A percentile compares a stretch with the other conserved stretches of the same genome.
These are phyloP conservation scores for Drosophila subquinaria DNA, from an alignment of 2,888 invertebrate genomes.

Conservation along the genomic window DNA sequence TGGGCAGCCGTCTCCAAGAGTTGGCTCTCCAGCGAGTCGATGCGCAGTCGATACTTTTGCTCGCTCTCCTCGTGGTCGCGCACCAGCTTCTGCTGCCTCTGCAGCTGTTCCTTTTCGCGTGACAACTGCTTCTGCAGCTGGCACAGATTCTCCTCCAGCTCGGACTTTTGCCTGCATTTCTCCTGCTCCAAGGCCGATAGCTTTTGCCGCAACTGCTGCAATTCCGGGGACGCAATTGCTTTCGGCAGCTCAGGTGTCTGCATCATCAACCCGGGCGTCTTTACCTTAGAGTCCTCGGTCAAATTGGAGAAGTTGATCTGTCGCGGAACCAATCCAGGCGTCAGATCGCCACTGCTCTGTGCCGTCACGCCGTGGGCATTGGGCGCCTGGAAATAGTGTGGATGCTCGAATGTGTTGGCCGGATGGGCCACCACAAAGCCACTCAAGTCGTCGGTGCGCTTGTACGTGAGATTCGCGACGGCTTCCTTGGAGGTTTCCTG, in stretches of 20 bases:
- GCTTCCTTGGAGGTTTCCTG: conserved; percentile 83
- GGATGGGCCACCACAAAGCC: conserved; percentile 76
- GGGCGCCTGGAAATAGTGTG: conserved; percentile 84
- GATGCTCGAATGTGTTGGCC: conserved; percentile 84
- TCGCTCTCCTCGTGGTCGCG: conserved; percentile 78
- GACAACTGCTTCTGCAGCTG: conserved; percentile 74
- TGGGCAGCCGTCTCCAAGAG: conserved; percentile 75
- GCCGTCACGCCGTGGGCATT: conserved; percentile 59
- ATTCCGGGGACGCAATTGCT: conserved; percentile 49
- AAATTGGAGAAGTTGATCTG: conserved; percentile 86
- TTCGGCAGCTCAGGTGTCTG: conserved; percentile 81
- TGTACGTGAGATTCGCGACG: conserved; percentile 82
- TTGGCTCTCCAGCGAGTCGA: conserved; percentile 74
- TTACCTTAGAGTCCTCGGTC: conserved; percentile 84
- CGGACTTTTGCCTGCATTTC: conserved; percentile 47
- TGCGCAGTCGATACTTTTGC: conserved; percentile 65
- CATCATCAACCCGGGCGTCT: conserved; percentile 62
- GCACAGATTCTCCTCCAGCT: conserved; percentile 56
- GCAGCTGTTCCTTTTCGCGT: conserved; percentile 80
- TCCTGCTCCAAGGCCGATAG: conserved; percentile 75
- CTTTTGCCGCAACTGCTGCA: conserved; percentile 83
- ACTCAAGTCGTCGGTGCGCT: conserved; percentile 80
- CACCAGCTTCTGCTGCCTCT: conserved; percentile 78
- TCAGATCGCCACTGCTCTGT: conserved; percentile 70
- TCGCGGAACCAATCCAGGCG: conserved; percentile 81